These are phyloP conservation scores for Euplagia quadripunctaria DNA, from an alignment of 2,888 invertebrate genomes.

Conservation along the genomic window DNA sequence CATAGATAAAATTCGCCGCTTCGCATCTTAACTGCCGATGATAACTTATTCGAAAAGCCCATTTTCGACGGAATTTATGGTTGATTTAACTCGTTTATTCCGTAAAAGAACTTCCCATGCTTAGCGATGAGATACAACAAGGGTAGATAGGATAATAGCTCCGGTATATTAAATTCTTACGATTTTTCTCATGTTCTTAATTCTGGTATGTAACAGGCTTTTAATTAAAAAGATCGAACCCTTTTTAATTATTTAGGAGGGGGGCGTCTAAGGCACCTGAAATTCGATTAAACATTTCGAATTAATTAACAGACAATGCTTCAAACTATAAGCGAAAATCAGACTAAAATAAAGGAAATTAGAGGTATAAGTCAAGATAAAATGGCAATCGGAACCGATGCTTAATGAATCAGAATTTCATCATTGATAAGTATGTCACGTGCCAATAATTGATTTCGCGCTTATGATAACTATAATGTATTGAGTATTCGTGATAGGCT, in stretches of 20 bases:
- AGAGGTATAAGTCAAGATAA: conserved; percentile 4
- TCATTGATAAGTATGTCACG: conserved; percentile 59
- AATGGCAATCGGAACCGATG: background rate
- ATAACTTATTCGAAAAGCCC: conserved; percentile 80
- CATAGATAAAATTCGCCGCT: conserved; percentile 73
- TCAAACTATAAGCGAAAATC: background rate
- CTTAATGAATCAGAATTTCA: conserved; percentile 35
- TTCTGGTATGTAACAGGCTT: conserved; percentile 22
- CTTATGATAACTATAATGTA: conserved; percentile 72
- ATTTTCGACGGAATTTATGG: conserved; percentile 78
- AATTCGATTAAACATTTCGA: conserved; percentile 20
- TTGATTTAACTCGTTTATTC: conserved; percentile 80
- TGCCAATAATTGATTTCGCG: conserved; percentile 73
- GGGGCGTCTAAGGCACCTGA: conserved; percentile 18
- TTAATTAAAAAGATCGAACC: conserved; percentile 38
- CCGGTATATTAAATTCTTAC: conserved; percentile 50
- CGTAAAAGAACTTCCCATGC: conserved; percentile 68
- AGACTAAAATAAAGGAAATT: background rate
- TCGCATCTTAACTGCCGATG: conserved; percentile 76
- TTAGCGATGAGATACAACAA: conserved; percentile 60
- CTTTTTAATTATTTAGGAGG: conserved; percentile 22
- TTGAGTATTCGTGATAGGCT: conserved; percentile 66
- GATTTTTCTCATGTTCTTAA: conserved; percentile 35
- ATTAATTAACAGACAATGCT: conserved; percentile 15
- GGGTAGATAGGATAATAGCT: conserved; percentile 59